Base-by-base conservation (phyloP, 2,113 vertebrate genomes). In the Elanoides forficatus region DNA sequence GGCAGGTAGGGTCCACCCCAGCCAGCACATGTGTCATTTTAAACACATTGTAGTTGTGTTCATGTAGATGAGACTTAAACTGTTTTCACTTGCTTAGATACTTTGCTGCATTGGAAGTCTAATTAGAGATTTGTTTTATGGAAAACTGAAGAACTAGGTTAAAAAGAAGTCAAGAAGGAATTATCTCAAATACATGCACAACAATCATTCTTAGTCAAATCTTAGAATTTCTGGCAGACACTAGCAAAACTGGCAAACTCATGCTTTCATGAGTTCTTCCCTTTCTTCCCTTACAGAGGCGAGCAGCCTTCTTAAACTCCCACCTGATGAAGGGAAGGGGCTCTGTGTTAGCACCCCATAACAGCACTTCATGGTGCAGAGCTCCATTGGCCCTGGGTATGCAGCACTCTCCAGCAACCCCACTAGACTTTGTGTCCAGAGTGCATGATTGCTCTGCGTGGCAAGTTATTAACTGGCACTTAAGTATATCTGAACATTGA, bases 381-480 rank as follows among this genome's bases (percentile, higher is more conserved):
- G 38, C 70, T 66, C 47, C 22, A 13, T 26, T 10, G 90, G 53
- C 17, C 38, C n/a, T 14, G 27, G 12, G 6, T 45, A 29, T 10
- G 22, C 22, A 27, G 11, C 2, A 7, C 23, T 56, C 40, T 70
- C 43, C 68, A 68, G 30, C 1, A 3, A 29, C 43, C 40, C 59
- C 63, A 15, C 15, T 27, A 66, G 43, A 32, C 91, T 76, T 73
- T 66, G 48, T 53, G 58, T 79, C 60, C 71, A 47, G 86, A 80
- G 70, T 79, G 50, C 72, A 13, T 30, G 47, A 56, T 26, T 86
- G 20, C 36, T 71, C 32, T 68, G 16, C 73, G n/a, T 85, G 45
- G 47, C 65, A 85, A 80, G 94, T 89, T 91, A 93, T 83, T 92
- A 95, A 66, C 55, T 53, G 76, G 47, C 67, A 71, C 73, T 89